These are phyloP conservation scores for Euclidia mi DNA, from an alignment of 2,888 invertebrate species.

Conservation along the genomic window DNA sequence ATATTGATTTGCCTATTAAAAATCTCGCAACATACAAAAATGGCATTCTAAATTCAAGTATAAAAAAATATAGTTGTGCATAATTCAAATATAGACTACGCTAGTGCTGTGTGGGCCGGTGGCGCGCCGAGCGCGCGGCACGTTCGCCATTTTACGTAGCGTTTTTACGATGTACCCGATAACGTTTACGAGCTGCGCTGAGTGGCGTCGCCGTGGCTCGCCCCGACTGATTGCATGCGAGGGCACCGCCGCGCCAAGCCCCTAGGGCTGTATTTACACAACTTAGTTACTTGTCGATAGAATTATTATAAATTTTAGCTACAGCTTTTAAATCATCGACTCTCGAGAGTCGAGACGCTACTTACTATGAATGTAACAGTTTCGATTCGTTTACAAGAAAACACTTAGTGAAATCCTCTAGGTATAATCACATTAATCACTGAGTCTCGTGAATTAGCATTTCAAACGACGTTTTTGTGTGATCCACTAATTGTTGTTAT, in stretches of 20 bases:
- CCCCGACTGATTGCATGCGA: slow-evolving; percentile 85
- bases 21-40: not conserved
- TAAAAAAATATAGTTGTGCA: slow-evolving; percentile 11
- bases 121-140: slow-evolving; percentile 43
- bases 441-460: too few relatives aligned
- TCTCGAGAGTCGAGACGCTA: too few relatives aligned
- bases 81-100: slow-evolving; percentile 50
- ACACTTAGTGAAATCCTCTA: too few relatives aligned
- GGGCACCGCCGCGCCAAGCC: slow-evolving; percentile 60
- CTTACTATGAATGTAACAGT: not conserved
- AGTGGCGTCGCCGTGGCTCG: slow-evolving; percentile 88
- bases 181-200: slow-evolving; percentile 88
- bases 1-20: too few relatives aligned
- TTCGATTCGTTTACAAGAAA: too few relatives aligned
- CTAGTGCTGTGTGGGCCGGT: slow-evolving; percentile 36
- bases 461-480: too few relatives aligned
- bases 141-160: slow-evolving; percentile 85
- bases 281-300: slow-evolving; percentile 33
- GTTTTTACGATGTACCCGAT: slow-evolving; percentile 88
- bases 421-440: too few relatives aligned
- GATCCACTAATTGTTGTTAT: too few relatives aligned
- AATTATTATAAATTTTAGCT: not conserved
- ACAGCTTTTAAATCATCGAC: too few relatives aligned
- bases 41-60: slow-evolving; percentile 7
- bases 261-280: slow-evolving; percentile 34